Percentiles rank a stretch among this genome's conserved stretches.
Conservation (phyloP, 2,888 invertebrate species). For the Timema cristinae region DNA sequence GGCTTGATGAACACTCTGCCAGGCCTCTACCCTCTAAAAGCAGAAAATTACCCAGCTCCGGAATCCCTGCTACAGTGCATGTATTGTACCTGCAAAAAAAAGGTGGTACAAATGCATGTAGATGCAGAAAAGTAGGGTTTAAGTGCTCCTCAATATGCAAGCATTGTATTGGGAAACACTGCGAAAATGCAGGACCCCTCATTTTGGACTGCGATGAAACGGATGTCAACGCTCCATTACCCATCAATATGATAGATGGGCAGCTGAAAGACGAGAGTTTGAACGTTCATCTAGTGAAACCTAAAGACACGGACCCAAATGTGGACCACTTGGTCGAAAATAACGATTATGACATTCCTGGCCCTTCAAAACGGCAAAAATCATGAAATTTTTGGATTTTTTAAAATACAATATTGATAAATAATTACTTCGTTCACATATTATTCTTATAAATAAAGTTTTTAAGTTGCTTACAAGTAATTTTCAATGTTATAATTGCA, state of each 20-base stretch:
- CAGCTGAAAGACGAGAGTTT: not conserved
- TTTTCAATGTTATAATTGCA: not conserved
- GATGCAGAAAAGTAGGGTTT: not conserved
- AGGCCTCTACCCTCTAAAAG: not conserved
- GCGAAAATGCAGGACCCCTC: not conserved
- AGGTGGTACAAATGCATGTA: not conserved
- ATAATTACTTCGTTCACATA: not conserved
- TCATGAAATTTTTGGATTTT: not conserved
- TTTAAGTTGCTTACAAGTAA: not conserved
- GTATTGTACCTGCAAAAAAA: not conserved
- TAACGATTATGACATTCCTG: not conserved
- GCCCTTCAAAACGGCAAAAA: not conserved
- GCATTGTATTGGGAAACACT: not conserved
- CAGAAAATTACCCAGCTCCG: not conserved
- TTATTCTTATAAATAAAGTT: not conserved
- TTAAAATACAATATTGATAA: not conserved
- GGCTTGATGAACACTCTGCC: not conserved
- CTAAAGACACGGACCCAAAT: not conserved
- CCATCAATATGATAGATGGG: not conserved
- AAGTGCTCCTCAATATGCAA: not conserved
- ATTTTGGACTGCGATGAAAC: not conserved
- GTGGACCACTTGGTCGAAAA: not conserved
- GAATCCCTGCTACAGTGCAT: not conserved
- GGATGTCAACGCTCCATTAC: not conserved
- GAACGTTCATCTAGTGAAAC: not conserved